Evolutionary conservation across 2,797 vertebrate genomes (phyloP), one percentile per base, ranked within the genome.

Genomic region (Halcyon smyrnensis): DNA sequence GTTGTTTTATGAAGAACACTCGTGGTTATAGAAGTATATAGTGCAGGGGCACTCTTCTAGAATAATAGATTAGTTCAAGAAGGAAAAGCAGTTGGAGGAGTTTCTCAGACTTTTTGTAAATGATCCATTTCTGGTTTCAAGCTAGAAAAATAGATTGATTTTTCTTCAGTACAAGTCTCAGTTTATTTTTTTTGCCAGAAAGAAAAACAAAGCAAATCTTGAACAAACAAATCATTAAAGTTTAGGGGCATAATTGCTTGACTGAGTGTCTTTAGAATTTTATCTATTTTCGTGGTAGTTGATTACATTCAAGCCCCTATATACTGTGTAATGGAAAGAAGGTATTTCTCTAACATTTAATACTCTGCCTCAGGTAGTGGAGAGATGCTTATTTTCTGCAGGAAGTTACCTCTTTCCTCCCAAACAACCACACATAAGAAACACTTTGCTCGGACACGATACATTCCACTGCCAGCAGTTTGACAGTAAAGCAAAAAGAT

Each of bases 91-190:
- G 50, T 54, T 73, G 96, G 88, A 80, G 76, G n/a, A 74, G 68
- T 96, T 87, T 85, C 48, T 89, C 4, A 15, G 91, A 84, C 87
- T 74, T 95, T 93, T 94, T 97, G 96, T 94, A 93, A 96, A 93
- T 86, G 76, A 77, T 82, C 90, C 86, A 97, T 59, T 97, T 97
- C 96, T 96, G 93, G 70, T 94, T 96, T 97, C 91, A 68, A 71
- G 76, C 50, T 74, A 87, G 21, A 87, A 63, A 85, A 94, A 56
- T 12, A 84, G 65, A 82, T 79, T 39, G 18, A 46, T 60, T 89
- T 68, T 94, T 70, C 71, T 75, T 34, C 15, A 32, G 36, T 63
- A 59, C 0, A 1, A 77, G 32, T 67, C 28, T 57, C 37, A 8
- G 6, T 5, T 30, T 23, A 3, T 24, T 15, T 11, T 34, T 57